A percentile compares a stretch with the other conserved stretches of the same genome.
These are phyloP conservation scores for Steromphala cineraria DNA, from an alignment of 2,888 invertebrate species.

Conservation along the genomic window DNA sequence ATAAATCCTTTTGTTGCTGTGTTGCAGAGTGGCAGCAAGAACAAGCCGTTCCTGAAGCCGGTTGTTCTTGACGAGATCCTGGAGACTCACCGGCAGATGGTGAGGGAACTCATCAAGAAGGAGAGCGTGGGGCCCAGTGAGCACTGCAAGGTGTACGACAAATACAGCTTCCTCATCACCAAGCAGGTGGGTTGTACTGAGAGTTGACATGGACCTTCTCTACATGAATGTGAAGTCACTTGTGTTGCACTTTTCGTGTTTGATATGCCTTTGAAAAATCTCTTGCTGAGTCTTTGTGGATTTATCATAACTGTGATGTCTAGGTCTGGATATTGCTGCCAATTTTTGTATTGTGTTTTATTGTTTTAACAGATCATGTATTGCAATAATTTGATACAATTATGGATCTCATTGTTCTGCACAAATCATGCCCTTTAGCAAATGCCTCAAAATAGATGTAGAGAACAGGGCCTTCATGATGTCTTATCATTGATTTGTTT, in stretches of 20 bases:
- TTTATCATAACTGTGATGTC: not conserved
- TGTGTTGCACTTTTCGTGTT: too few relatives aligned
- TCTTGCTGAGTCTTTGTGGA: not conserved
- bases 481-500: too few relatives aligned
- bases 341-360: too few relatives aligned
- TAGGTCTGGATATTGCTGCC: too few relatives aligned
- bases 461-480: too few relatives aligned
- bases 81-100: slow-evolving; percentile 80
- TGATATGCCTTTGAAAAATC: not conserved
- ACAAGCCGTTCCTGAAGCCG: slow-evolving; percentile 80
- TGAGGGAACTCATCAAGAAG: slow-evolving; percentile 77
- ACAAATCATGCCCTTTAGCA: too few relatives aligned
- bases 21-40: slow-evolving; percentile 66
- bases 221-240: too few relatives aligned
- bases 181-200: slow-evolving; percentile 74
- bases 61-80: slow-evolving; percentile 84
- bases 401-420: too few relatives aligned
- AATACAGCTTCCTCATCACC: slow-evolving; percentile 78
- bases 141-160: slow-evolving; percentile 80
- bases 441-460: too few relatives aligned
- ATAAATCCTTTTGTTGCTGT: not conserved
- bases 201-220: too few relatives aligned
- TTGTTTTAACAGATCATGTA: too few relatives aligned
- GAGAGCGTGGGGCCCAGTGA: slow-evolving; percentile 73
- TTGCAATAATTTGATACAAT: too few relatives aligned